Evolutionary conservation across 2,888 invertebrate genomes (phyloP).

Genomic region (Drosophila flavopinicola): DNA sequence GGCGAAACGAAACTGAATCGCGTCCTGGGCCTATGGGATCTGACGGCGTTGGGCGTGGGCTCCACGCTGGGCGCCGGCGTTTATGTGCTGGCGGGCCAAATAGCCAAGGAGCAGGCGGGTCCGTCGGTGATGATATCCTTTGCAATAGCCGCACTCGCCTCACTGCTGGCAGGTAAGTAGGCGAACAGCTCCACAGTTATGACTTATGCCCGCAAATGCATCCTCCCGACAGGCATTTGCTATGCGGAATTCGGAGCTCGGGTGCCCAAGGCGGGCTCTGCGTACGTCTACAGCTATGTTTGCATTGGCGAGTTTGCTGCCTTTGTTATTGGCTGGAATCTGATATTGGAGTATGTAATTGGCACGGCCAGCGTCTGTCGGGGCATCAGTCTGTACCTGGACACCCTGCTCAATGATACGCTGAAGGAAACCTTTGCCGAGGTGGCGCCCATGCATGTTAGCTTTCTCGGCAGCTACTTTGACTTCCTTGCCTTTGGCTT

Average conservation of each 20-base stretch:
- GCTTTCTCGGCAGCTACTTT: conserved; percentile 88
- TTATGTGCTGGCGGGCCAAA: conserved; percentile 93
- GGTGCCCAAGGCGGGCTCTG: conserved; percentile 94
- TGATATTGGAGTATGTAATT: conserved; percentile 93
- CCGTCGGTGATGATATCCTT: conserved; percentile 94
- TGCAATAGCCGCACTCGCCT: conserved; percentile 93
- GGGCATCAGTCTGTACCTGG: conserved; percentile 90
- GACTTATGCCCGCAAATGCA: conserved; percentile 7
- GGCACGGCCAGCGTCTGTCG: conserved; percentile 90
- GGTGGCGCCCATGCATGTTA: conserved; percentile 87
- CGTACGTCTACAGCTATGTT: conserved; percentile 93
- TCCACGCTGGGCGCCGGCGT: conserved; percentile 95
- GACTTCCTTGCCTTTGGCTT: conserved; percentile 90
- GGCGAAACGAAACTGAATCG: conserved; percentile 81
- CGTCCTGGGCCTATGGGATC: conserved; percentile 86
- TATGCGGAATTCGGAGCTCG: conserved; percentile 95
- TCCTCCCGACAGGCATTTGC: conserved; percentile 88
- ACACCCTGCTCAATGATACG: conserved; percentile 87
- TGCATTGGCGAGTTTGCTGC: conserved; percentile 94
- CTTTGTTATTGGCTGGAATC: conserved; percentile 96
- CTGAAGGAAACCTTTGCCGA: conserved; percentile 87
- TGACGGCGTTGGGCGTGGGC: conserved; percentile 92
- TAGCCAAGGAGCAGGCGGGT: conserved; percentile 91
- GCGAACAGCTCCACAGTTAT: not conserved
- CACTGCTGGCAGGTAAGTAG: conserved; percentile 90